Base-by-base conservation (phyloP, 2,888 invertebrate species). In the Cheilosia vernalis region DNA sequence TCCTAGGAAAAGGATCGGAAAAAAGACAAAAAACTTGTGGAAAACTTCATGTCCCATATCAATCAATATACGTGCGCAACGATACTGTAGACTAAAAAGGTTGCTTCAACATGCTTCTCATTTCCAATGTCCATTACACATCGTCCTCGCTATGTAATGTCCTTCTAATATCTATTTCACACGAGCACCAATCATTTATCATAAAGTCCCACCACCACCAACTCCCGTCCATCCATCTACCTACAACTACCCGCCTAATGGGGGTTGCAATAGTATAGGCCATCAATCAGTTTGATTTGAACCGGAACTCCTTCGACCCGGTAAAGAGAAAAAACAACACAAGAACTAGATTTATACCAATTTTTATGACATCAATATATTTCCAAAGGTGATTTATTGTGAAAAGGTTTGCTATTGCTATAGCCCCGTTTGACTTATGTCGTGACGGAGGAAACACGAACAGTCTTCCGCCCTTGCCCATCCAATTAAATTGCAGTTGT, bases 311-410 rank as follows among this genome's bases (percentile, higher is more conserved):
- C 85, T 80, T 85, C 74, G 61, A 80, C 66, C 53, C 47, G 27
- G 44, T 60, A 42, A 24, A 58, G 21, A 61, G 37, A 55, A 44
- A 44, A 61, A 30, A 64, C 58, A 58, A 47, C 63, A 69, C 44
- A 79, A 84, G 78, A 74, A 69, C 80, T 80, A 80, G 85, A 85
- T 85, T 85, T 85, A 85, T 85, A 80, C 80, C 80, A 85, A 85
- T 85, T 85, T 85, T 85, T 85, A 85, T 85, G 85, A 85, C 85
- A 85, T 85, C 85, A 77, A 85, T 85, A 85, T 80, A 80, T 85
- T 80, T 80, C 40, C 66, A 72, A 85, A 72, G 66, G 80, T 85
- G 85, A 85, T 85, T 85, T 85, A 85, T 85, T 51, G 76, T 30
- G 40, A 60, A 84, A 76, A 69, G 74, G 56, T 66, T 83, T 66